A percentile compares a stretch with the other conserved stretches of the same genome.
phyloP scores from a whole-genome alignment of 2,888 invertebrate genomes.

The Caenorhabditis drosophilae region DNA sequence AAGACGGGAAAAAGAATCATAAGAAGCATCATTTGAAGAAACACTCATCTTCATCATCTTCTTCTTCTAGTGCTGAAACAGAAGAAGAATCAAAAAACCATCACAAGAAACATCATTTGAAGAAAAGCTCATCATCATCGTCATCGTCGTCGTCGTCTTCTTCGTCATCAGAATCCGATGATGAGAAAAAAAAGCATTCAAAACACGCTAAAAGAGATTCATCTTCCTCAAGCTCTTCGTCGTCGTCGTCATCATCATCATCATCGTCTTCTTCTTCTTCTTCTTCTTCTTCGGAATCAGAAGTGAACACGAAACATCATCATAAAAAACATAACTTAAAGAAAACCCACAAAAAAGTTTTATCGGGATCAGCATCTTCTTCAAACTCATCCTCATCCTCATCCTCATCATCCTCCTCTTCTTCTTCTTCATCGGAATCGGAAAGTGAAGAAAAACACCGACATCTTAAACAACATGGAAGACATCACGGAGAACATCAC shows the following conservation, averaged over 20 bases:
- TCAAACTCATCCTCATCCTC: too few species aligned
- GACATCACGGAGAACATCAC: slow-evolving; percentile 3
- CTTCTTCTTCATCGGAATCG: slow-evolving; percentile 20
- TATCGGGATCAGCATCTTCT: too few species aligned
- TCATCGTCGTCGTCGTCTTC: slow-evolving; percentile 6
- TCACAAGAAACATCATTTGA: slow-evolving; percentile 1
- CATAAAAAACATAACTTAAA: too few species aligned
- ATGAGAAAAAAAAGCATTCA: slow-evolving; percentile 6
- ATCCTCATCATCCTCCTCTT: neutral
- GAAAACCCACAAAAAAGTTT: too few species aligned
- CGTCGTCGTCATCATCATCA: neutral
- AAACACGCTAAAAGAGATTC: slow-evolving; percentile 10
- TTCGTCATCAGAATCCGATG: slow-evolving; percentile 16
- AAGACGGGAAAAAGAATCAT: slow-evolving; percentile 23
- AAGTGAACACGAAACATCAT: slow-evolving; percentile 18
- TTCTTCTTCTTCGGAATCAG: slow-evolving; percentile 22
- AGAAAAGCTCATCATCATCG: slow-evolving; percentile 12
- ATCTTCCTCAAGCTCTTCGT: slow-evolving; percentile 10
- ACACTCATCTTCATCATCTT: slow-evolving; percentile 10
- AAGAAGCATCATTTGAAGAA: slow-evolving; percentile 25
- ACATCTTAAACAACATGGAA: slow-evolving; percentile 7
- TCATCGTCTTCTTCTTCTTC: neutral
- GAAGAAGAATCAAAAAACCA: neutral
- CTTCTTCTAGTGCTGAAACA: slow-evolving; percentile 1
- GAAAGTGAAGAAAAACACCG: slow-evolving; percentile 20